These are phyloP conservation scores for Micrastur ruficollis DNA, from an alignment of 2,797 vertebrate genomes.

Conservation along the genomic window DNA sequence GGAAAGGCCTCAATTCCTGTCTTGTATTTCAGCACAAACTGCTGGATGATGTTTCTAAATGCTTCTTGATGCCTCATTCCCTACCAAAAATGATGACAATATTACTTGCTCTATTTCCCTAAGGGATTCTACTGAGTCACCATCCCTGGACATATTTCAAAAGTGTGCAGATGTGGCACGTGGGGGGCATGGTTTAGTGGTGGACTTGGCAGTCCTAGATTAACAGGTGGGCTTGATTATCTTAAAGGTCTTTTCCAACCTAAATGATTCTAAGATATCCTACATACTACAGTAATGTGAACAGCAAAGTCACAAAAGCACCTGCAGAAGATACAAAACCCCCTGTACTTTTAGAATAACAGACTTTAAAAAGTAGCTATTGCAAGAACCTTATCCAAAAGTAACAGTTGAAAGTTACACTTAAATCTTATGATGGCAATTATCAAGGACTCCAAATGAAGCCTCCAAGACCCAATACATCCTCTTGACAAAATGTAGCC, in stretches of 20 bases:
- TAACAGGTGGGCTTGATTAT: too few relatives aligned
- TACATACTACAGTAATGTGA: not conserved
- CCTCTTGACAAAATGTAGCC: not conserved
- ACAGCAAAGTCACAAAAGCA: not conserved
- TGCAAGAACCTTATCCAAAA: not conserved
- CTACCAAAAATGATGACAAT: not conserved
- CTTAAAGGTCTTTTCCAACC: too few relatives aligned
- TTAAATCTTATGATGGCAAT: not conserved
- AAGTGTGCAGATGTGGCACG: not conserved
- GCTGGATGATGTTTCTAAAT: not conserved
- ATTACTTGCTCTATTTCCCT: not conserved
- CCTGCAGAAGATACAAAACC: not conserved
- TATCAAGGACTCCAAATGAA: not conserved
- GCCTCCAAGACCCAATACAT: not conserved
- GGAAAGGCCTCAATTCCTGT: not conserved
- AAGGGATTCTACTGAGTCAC: not conserved
- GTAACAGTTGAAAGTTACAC: not conserved
- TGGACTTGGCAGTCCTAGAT: too few relatives aligned
- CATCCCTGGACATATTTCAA: not conserved
- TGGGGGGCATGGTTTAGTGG: not conserved
- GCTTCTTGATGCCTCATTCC: not conserved
- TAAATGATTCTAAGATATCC: not conserved
- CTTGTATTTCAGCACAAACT: not conserved
- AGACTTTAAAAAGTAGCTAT: not conserved
- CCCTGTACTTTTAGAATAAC: not conserved